Evolutionary conservation across 2,113 vertebrate genomes (phyloP), one percentile per base, ranked within the genome.

Genomic region (Ceuthmochares aereus): DNA sequence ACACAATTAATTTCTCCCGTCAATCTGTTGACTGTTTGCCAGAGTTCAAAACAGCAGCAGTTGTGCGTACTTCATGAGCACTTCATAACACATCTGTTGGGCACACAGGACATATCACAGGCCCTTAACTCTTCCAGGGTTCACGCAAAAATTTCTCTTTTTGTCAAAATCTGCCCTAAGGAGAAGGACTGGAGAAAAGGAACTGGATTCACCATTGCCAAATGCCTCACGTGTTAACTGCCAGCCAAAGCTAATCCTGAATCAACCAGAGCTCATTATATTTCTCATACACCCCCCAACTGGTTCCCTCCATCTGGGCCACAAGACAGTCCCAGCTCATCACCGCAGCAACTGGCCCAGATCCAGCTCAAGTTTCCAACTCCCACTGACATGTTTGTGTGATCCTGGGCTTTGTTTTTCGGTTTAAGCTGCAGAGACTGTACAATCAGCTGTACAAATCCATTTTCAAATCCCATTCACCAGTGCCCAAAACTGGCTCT

Each of bases 1-100:
- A 26, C 69, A 72, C 58, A 10, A 89, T 96, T 95, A 76, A 96
- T 97, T 97, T 96, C 93, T 85, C 89, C 11, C 6, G 85, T 89
- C 94, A 93, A 77, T 93, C 89, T 94, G 89, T 58, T 78, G 92
- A 10, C 94, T 96, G 79, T 64, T 88, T 93, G 90, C 87, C 95
- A 87, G 95, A 92, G 83, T 81, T 96, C 89, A 89, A 15, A 93
- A 76, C 96, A 96, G 90, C 95, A 96, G 90, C 66, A 45, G 72
- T 95, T 93, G 77, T 66, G 4, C 80, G 73, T 5, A 63, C 76
- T 6, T 83, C 66, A 27, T 36, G 20, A 90, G 77, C 91, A 82
- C 84, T 97, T 96, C 69, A 70, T 69, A 96, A 79, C 84, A 85
- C 67, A 91, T 78, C 93, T 96, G 88, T 27, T 90, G 91, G 90